phyloP scores from a whole-genome alignment of 2,113 vertebrate species.

The Lepus europaeus region DNA sequence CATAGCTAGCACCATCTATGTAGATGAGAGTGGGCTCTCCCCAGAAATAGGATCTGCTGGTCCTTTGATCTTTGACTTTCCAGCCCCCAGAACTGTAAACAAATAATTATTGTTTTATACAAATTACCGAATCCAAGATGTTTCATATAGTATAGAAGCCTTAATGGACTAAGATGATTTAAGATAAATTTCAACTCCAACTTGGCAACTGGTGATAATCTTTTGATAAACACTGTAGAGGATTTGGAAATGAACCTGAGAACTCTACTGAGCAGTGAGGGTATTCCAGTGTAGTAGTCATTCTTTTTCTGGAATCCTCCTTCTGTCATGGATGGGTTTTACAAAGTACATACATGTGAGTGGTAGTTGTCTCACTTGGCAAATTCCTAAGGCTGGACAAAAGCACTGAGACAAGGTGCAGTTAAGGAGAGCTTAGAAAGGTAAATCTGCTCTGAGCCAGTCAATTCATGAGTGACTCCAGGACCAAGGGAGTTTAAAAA shows the following conservation, averaged over 20 bases:
- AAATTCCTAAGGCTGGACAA: not conserved
- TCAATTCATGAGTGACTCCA: not conserved
- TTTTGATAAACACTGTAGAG: not conserved
- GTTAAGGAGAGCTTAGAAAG: not conserved
- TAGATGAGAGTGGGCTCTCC: not conserved
- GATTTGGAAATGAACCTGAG: not conserved
- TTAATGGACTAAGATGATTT: no score
- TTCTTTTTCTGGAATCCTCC: not conserved
- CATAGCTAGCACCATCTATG: not conserved
- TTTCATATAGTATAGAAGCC: not conserved
- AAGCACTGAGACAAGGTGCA: no score
- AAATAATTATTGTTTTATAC: not conserved
- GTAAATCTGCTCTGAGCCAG: not conserved
- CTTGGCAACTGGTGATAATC: not conserved
- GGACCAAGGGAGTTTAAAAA: not conserved
- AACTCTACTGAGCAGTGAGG: accelerated
- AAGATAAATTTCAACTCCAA: not conserved
- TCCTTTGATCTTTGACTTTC: not conserved
- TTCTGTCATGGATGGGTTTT: not conserved
- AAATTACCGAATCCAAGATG: not conserved
- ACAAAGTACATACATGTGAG: not conserved
- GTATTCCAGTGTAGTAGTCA: not conserved
- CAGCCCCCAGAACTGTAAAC: not conserved
- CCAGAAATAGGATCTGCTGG: not conserved
- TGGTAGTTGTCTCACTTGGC: not conserved